Conservation (phyloP, 2,113 vertebrate species). For the Myxocyprinus asiaticus region DNA sequence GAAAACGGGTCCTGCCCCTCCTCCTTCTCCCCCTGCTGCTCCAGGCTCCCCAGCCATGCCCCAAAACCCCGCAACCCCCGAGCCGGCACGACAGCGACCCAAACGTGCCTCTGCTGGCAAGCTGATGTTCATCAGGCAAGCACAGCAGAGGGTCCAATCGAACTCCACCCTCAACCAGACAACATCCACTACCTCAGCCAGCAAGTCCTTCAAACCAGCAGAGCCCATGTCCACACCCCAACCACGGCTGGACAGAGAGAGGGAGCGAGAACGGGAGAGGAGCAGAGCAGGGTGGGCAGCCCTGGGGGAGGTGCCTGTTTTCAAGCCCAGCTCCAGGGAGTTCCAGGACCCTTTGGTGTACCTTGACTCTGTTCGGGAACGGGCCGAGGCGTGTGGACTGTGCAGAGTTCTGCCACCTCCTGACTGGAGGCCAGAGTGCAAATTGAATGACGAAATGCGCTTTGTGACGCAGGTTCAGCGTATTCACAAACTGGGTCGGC, state of each 20-base stretch:
- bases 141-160: slow-evolving; percentile 85
- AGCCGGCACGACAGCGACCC: slow-evolving; percentile 82
- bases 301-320: slow-evolving; percentile 87
- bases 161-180: slow-evolving; percentile 85
- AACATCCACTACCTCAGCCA: slow-evolving; percentile 99
- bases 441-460: slow-evolving; percentile 98
- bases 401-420: slow-evolving; percentile 92
- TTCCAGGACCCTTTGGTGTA: slow-evolving; percentile 97
- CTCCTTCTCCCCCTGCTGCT: slow-evolving; percentile 43
- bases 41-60: slow-evolving; percentile 49
- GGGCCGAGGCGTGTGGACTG: slow-evolving; percentile 90
- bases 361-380: slow-evolving; percentile 89
- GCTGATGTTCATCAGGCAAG: slow-evolving; percentile 88
- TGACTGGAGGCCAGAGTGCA: slow-evolving; percentile 98
- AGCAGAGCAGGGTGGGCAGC: slow-evolving; percentile 83
- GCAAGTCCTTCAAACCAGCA: slow-evolving; percentile 84
- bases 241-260: slow-evolving; percentile 78
- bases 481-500: slow-evolving; percentile 96
- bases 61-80: slow-evolving; percentile 65
- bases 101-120: slow-evolving; percentile 86
- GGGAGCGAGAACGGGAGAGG: slow-evolving; percentile 79
- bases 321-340: slow-evolving; percentile 87
- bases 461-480: slow-evolving; percentile 98
- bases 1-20: slow-evolving; percentile 43
- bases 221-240: slow-evolving; percentile 71